Percentiles rank a stretch among this genome's conserved stretches.
Conservation (phyloP, 37 sponge, comb jelly and placozoan genomes). For the Haliclona indistincta region DNA sequence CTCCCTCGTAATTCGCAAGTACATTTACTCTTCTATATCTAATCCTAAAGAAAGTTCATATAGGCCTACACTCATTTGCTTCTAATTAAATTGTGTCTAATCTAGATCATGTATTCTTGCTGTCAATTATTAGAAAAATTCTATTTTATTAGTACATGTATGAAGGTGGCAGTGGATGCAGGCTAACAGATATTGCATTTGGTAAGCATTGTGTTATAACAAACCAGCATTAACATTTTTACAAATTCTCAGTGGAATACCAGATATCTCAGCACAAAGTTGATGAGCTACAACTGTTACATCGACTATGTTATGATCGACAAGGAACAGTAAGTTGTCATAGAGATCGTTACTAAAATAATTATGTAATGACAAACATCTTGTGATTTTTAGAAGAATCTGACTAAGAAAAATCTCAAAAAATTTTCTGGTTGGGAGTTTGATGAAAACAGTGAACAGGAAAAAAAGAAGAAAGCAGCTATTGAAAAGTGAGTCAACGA, state of each 20-base stretch:
- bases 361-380: neutral
- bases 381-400: constrained; percentile 33
- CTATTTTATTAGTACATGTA: neutral
- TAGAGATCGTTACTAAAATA: neutral
- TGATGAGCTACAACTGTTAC: constrained; percentile 34
- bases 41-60: no score
- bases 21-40: no score
- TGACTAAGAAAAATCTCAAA: constrained; percentile 33
- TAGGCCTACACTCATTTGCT: no score
- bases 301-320: constrained; percentile 37
- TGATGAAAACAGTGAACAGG: constrained; percentile 15
- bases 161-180: constrained; percentile 25
- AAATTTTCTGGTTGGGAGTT: constrained; percentile 47
- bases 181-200: constrained; percentile 26
- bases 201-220: neutral
- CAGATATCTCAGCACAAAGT: neutral
- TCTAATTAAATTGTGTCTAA: neutral
- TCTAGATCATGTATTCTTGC: neutral
- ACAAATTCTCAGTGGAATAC: constrained; percentile 30
- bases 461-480: constrained; percentile 12
- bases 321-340: constrained; percentile 34
- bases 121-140: no score
- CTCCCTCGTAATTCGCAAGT: no score
- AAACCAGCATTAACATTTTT: neutral
- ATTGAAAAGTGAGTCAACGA: constrained; percentile 37